Base-by-base conservation (phyloP, 2,888 invertebrate species). In the Mechanitis mazaeus region DNA sequence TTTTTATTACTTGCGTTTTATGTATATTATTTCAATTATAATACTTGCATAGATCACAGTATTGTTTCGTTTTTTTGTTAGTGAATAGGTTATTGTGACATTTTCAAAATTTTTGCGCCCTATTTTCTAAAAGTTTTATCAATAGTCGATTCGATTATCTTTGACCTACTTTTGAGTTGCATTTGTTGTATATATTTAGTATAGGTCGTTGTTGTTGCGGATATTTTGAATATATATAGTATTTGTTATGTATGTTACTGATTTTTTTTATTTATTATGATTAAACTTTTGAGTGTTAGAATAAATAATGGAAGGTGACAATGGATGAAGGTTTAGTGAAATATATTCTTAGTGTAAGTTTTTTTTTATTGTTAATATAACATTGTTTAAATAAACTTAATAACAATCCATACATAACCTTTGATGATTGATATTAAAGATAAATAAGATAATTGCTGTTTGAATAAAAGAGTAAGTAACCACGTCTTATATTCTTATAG, bases 301-400 rank as follows among this genome's bases (percentile, higher is more conserved):
- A 46, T 59, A 28, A 42, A 46, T 59, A 33, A 55, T 61, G 60
- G 5, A 63, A 80, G 75, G 66, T 79, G 81, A 83, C 69, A 58
- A 85, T 85, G 85, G 78, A 76, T 71, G 76, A 72, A 59, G 69
- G 71, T 58, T 75, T 65, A 55, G 28, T 61, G 46, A 64, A 66
- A 54, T 67, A 65, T 56, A 70, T 66, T 58, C 67, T 46, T n/a
- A 58, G 42, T 45, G 63, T 67, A 45, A 65, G 59, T 55, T 38
- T 31, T 45, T 56, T 55, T 54, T 59, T 55, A 50, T 31, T n/a
- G n/a, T 31, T 50, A 50, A 5, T 28, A 50, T 28, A 6, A 5
- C 31, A 31, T 28, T 50, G 31, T 50, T 31, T 9, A 11, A 31
- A 50, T 31, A 28, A 31, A 50, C 7, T 38, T 38, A 4, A 4